Base-by-base conservation (phyloP, 2,113 vertebrate species). In the Cyprinus carpio region DNA sequence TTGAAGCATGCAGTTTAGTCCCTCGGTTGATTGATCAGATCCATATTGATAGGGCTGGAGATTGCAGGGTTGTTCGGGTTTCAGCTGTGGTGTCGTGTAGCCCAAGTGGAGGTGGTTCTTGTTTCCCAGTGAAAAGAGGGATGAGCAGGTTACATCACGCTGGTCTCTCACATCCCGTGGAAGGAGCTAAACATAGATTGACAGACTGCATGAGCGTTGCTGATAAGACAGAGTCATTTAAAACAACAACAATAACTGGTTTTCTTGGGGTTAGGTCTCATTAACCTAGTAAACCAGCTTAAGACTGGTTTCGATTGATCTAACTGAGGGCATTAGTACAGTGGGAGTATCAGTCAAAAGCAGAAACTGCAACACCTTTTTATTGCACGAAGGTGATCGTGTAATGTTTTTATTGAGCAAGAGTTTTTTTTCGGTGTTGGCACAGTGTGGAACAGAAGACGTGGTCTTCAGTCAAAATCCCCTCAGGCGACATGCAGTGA, bases 1-100 rank as follows among this genome's bases (percentile, higher is more conserved):
- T 95, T 95, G 84, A n/a, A 96, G 94, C 58, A 95, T n/a, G 84
- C 27, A 95, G 85, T 95, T 95, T 81, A 95, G 92, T 56, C n/a
- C 95, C 95, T 83, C 94, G 93, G 87, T 93, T 92, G n/a, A 87
- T 88, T 92, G 54, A 93, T 86, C 82, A 94, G 93, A 94, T 95
- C 92, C 95, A 94, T 96, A 20, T 72, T 58, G 87, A 4, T n/a
- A n/a, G 64, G 23, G 82, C 20, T 16, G 83, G 62, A 31, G 51
- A 6, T 40, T 40, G 5, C 37, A 6, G 37, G 37, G 37, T 40
- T 40, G 37, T 37, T 5, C 34, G 18, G 31, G 31, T n/a, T 60
- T 23, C 25, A 60, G 31, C n/a, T 15, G n/a, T 60, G 51, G 49
- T 46, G 43, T 16, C 46, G 64, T 51, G 62, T 27, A 29, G 34